Conservation (phyloP, 2,888 invertebrate species). For the Dromius quadrimaculatus region DNA sequence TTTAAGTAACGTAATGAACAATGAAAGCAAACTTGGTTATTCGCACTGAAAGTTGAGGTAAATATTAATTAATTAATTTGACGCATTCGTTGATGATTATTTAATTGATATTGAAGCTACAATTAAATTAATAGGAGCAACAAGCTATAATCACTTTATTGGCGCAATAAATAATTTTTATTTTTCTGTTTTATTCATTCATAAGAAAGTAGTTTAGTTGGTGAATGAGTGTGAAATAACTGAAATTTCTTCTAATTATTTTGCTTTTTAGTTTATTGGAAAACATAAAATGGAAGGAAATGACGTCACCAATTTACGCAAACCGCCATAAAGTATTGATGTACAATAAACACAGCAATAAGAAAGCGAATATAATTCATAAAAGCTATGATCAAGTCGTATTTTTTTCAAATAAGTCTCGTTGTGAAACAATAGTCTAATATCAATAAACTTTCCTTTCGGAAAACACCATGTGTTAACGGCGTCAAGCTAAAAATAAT, state of each 20-base stretch:
- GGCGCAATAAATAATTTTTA: slow-evolving; percentile 15
- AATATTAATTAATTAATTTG: slow-evolving; percentile 39
- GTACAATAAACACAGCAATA: slow-evolving; percentile 9
- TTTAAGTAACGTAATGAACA: slow-evolving; percentile 40
- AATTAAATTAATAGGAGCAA: slow-evolving; percentile 12
- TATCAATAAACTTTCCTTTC: slow-evolving; percentile 2
- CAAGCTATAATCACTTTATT: not conserved
- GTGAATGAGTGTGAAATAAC: not conserved
- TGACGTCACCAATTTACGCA: slow-evolving; percentile 13
- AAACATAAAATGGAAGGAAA: not conserved
- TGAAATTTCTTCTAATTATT: not conserved
- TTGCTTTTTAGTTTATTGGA: not conserved
- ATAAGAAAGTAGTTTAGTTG: not conserved
- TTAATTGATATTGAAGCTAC: slow-evolving; percentile 7
- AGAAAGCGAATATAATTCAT: slow-evolving; percentile 10
- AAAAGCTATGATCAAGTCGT: slow-evolving; percentile 2
- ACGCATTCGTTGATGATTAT: not conserved
- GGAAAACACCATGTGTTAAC: slow-evolving; percentile 11
- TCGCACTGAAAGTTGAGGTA: slow-evolving; percentile 3
- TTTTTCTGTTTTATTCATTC: too few species aligned
- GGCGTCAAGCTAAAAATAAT: not conserved
- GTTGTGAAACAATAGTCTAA: not conserved
- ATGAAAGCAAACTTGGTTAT: slow-evolving; percentile 12
- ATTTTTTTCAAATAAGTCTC: not conserved
- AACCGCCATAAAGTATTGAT: slow-evolving; percentile 7